Evolutionary conservation across 2,797 vertebrate species (phyloP).

Genomic region (Loriculus beryllinus): DNA sequence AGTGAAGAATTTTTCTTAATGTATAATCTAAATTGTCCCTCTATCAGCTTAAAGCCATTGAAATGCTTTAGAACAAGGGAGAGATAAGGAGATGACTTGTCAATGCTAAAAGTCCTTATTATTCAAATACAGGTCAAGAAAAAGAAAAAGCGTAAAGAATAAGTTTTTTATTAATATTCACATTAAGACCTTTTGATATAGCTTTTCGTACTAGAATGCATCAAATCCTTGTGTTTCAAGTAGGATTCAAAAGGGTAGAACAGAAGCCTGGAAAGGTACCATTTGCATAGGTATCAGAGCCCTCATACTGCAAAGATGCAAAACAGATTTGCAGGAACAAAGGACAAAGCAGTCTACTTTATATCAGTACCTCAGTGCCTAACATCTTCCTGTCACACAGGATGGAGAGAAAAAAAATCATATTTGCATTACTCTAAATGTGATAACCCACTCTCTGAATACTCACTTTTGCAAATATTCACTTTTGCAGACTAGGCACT

Average conservation of each 20-base stretch:
- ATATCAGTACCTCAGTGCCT: background rate
- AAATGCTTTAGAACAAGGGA: background rate
- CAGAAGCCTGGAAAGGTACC: background rate
- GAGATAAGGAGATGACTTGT: background rate
- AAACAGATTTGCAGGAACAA: background rate
- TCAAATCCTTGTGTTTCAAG: background rate
- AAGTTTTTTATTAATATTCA: background rate
- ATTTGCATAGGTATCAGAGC: background rate
- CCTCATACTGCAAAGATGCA: background rate
- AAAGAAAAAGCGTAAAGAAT: background rate
- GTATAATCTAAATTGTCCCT: background rate
- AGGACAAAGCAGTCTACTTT: background rate
- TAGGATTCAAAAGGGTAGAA: background rate
- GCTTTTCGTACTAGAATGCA: background rate
- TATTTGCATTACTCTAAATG: background rate
- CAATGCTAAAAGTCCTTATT: background rate
- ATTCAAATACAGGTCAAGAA: background rate
- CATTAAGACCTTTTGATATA: background rate
- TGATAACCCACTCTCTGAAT: background rate
- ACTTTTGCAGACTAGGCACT: background rate
- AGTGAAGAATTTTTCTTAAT: background rate
- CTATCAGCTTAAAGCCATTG: background rate
- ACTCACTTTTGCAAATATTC: background rate
- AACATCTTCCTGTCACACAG: background rate
- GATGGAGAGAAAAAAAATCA: background rate